Evolutionary conservation across 2,113 vertebrate species (phyloP), one percentile per base, ranked within the genome.

Genomic region (Cinclus mexicanus): DNA sequence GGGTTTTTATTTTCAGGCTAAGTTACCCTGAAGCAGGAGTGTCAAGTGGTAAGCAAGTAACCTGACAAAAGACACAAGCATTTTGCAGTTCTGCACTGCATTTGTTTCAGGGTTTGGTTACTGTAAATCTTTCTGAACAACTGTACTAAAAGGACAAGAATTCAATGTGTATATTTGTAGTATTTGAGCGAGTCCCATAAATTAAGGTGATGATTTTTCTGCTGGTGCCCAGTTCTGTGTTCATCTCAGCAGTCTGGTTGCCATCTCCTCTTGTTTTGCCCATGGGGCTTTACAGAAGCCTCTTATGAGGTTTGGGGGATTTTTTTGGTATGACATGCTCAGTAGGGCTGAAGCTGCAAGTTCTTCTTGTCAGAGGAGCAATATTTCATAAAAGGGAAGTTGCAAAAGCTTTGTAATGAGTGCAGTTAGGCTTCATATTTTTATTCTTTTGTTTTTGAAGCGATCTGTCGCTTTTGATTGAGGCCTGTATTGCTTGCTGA

Each of bases 371-470:
- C 84, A 65, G 91, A 89, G 82, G 81, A 95, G 72, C 68, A 59
- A 41, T 81, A 19, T 76, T 83, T 92, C 56, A 52, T 75, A 39
- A 94, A 94, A 89, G 50, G 90, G 95, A 94, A 95, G 81, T 88
- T 86, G 57, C 84, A 94, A 83, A 94, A 87, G 75, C 87, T 80
- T 72, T 57, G 50, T 69, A 65, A 83, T 67, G 79, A 85, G 50
- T 53, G 82, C 59, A 85, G 5, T 93, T 93, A 87, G 70, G 35
- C 61, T 79, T 84, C 7, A 2, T 84, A 49, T 89, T 95, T 92
- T 95, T 76, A 75, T 39, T 82, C 64, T 70, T 72, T 47, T 90
- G 24, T 9, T 76, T 94, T 55, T 80, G 70, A 78, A 59, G 50
- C 10, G 19, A 80, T 85, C 78, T 83, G 59, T 91, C 78, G 70